Conservation (phyloP, 2,113 vertebrate genomes). For the Shinisaurus crocodilurus region DNA sequence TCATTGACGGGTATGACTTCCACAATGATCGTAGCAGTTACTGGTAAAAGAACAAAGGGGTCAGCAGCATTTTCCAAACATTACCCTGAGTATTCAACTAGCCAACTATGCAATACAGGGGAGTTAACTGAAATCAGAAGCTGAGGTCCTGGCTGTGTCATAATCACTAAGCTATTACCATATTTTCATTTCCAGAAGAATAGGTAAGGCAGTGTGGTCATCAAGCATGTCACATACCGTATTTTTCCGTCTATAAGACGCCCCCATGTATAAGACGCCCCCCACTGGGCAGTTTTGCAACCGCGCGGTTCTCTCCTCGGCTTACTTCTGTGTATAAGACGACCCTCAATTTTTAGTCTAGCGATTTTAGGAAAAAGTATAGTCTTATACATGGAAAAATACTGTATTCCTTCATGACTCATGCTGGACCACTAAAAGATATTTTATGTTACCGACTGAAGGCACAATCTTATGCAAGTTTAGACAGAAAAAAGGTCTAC, state of each 20-base stretch:
- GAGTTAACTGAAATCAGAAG: not conserved
- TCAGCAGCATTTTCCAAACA: not conserved
- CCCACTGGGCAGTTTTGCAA: too few species aligned
- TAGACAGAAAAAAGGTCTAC: too few species aligned
- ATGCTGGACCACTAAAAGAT: not conserved
- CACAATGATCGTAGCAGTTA: slow-evolving; percentile 59
- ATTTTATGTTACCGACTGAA: not conserved
- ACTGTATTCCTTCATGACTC: not conserved
- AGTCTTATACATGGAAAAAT: too few species aligned
- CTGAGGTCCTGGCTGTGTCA: not conserved
- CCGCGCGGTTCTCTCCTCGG: too few species aligned
- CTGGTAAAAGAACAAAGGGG: slow-evolving; percentile 26
- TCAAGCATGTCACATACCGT: not conserved
- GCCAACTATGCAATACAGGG: not conserved
- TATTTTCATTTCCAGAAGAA: not conserved
- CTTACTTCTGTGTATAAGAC: too few species aligned
- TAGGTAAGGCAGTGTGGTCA: not conserved
- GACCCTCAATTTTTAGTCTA: too few species aligned
- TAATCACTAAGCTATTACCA: not conserved
- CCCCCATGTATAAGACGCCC: too few species aligned
- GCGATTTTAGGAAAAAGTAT: too few species aligned
- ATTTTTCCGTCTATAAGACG: too few species aligned
- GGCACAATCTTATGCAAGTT: too few species aligned
- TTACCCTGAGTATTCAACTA: not conserved
- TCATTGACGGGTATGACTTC: slow-evolving; percentile 56